Evolutionary conservation across 2,888 invertebrate genomes (phyloP).

Genomic region (Acrobasis repandana): DNA sequence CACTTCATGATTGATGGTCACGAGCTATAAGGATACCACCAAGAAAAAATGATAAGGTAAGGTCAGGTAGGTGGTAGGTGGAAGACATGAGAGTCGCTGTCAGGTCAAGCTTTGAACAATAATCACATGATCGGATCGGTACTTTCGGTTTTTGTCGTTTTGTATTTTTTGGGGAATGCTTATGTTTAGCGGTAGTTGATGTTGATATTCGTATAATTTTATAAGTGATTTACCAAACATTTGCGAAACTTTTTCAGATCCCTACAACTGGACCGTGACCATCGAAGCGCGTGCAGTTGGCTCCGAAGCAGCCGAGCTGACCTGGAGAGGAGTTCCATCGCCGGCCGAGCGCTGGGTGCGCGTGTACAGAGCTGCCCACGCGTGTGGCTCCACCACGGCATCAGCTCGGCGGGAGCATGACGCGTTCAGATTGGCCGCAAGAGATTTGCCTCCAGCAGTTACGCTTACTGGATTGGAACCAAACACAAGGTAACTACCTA

Average conservation of each 20-base stretch:
- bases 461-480: constrained; percentile 72
- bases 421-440: constrained; percentile 64
- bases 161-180: no score
- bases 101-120: no score
- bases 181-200: no score
- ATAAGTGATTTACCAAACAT: neutral
- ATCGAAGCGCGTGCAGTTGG: constrained; percentile 90
- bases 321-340: constrained; percentile 93
- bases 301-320: constrained; percentile 89
- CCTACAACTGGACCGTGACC: constrained; percentile 91
- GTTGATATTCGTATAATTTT: no score
- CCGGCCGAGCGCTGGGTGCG: constrained; percentile 95
- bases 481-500: constrained; percentile 79
- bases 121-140: no score
- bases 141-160: no score
- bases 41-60: no score
- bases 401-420: constrained; percentile 56
- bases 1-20: no score
- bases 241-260: constrained; percentile 76
- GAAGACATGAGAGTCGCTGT: no score
- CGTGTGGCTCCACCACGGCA: constrained; percentile 74
- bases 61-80: no score
- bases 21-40: no score
- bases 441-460: constrained; percentile 63
- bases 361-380: constrained; percentile 90